Base-by-base conservation (phyloP, 2,797 vertebrate genomes). In the Onychomys torridus region DNA sequence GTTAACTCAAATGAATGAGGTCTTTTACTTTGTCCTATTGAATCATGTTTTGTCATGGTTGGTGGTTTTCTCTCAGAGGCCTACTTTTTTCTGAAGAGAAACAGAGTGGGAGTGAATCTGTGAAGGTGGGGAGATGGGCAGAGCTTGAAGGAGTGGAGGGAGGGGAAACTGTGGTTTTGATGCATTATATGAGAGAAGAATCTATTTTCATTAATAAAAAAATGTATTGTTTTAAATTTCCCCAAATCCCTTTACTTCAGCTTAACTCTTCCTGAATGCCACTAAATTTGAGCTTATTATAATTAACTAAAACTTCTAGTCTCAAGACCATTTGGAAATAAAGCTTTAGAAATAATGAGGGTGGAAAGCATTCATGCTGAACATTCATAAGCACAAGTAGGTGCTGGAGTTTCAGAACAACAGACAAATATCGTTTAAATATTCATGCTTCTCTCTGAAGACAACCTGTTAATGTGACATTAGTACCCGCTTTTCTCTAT, bases 231-330 rank as follows among this genome's bases (percentile, higher is more conserved):
- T 71, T 65, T 14, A 16, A 59, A 67, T 92, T 65, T 78, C 16
- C 14, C 49, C 16, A 84, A 57, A 91, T 73, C 9, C 3, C 9
- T 84, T 94, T 77, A 79, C 25, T 63, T 63, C 29, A 55, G 6
- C 43, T 43, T 34, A 52, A 40, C 7, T 71, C 61, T 88, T 91
- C 32, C 67, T 87, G 37, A 55, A 77, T 10, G 43, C 16, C 17
- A 90, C 16, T 73, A 73, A 79, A 96, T 82, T 85, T 79, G 13
- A 71, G 16, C 78, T 87, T 84, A 43, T 32, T 79, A 4, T 32
- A 63, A 88, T 78, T 0, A 92, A 94, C 5, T 89, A 90, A 95
- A 90, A 86, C 29, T 57, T 96, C 3, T 34, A 78, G 85, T 75
- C 11, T n/a, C 0, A 40, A 12, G 40, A 69, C 93, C 0, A 65